phyloP scores from a whole-genome alignment of 2,888 invertebrate species.

The Napeogenes inachia region DNA sequence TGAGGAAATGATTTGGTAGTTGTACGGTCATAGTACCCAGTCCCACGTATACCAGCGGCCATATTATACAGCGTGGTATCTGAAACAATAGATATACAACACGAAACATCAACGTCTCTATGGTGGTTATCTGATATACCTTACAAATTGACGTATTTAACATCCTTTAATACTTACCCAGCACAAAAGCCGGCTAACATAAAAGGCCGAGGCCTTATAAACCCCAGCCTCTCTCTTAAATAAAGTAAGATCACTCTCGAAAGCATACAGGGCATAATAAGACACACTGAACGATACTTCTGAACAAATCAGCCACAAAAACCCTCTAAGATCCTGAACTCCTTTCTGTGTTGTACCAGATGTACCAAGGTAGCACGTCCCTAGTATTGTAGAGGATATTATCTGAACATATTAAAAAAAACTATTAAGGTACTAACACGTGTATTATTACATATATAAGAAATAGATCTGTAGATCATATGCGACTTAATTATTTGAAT shows the following conservation, averaged over 20 bases:
- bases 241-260: conserved; percentile 58
- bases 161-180: conserved; percentile 46
- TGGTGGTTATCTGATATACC: too few species aligned
- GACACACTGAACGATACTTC: conserved; percentile 68
- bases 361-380: conserved; percentile 60
- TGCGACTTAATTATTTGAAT: too few species aligned
- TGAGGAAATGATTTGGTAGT: conserved; percentile 54
- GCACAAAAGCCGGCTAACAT: conserved; percentile 51
- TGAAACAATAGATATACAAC: conserved; percentile 28
- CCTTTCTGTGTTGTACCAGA: conserved; percentile 66
- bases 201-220: conserved; percentile 67
- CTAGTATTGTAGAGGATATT: conserved; percentile 62
- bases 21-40: conserved; percentile 53
- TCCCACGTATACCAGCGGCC: conserved; percentile 52
- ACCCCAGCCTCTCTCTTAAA: conserved; percentile 66
- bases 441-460: too few species aligned
- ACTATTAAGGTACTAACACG: too few species aligned
- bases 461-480: too few species aligned
- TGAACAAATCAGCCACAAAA: conserved; percentile 71
- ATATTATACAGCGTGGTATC: conserved; percentile 62
- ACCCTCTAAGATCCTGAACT: conserved; percentile 65
- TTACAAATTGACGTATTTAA: neutral
- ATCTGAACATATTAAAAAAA: conserved; percentile 37
- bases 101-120: too few species aligned
- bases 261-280: conserved; percentile 65